phyloP scores from a whole-genome alignment of 2,888 invertebrate genomes.

The Meliscaeva auricollis region DNA sequence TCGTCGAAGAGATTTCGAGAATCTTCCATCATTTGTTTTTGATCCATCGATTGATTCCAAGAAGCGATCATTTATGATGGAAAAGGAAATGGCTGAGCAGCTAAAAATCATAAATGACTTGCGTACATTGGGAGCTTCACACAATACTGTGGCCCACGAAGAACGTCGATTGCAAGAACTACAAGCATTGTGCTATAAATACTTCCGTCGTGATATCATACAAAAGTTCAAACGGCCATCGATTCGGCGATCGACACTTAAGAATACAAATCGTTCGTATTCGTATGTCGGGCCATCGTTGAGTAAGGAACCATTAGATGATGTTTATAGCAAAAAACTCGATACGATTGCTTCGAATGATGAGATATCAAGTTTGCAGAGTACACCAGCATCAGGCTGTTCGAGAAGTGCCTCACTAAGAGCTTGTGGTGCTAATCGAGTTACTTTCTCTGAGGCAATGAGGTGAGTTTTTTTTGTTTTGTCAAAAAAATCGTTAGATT shows the following conservation, averaged over 20 bases:
- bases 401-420: slow-evolving; percentile 89
- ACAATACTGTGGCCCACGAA: slow-evolving; percentile 96
- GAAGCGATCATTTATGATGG: slow-evolving; percentile 95
- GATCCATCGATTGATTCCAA: slow-evolving; percentile 92
- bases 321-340: slow-evolving; percentile 81
- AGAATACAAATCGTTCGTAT: slow-evolving; percentile 88
- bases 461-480: slow-evolving; percentile 67
- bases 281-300: slow-evolving; percentile 91
- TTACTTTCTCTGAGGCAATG: slow-evolving; percentile 84
- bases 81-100: slow-evolving; percentile 99
- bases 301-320: slow-evolving; percentile 87
- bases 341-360: slow-evolving; percentile 83
- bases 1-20: slow-evolving; percentile 89
- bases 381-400: slow-evolving; percentile 89
- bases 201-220: slow-evolving; percentile 96
- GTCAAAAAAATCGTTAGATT: too few relatives aligned
- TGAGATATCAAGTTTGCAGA: slow-evolving; percentile 84
- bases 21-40: slow-evolving; percentile 92
- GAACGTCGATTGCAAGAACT: slow-evolving; percentile 95
- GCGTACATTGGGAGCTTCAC: slow-evolving; percentile 93
- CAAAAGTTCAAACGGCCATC: slow-evolving; percentile 86
- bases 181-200: slow-evolving; percentile 97
- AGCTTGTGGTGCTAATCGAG: slow-evolving; percentile 84
- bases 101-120: slow-evolving; percentile 97
- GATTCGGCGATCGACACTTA: slow-evolving; percentile 84